Evolutionary conservation across 1,140 invertebrate genomes (phyloP), one percentile per base, ranked within the genome.

Genomic region (Portunus trituberculatus): DNA sequence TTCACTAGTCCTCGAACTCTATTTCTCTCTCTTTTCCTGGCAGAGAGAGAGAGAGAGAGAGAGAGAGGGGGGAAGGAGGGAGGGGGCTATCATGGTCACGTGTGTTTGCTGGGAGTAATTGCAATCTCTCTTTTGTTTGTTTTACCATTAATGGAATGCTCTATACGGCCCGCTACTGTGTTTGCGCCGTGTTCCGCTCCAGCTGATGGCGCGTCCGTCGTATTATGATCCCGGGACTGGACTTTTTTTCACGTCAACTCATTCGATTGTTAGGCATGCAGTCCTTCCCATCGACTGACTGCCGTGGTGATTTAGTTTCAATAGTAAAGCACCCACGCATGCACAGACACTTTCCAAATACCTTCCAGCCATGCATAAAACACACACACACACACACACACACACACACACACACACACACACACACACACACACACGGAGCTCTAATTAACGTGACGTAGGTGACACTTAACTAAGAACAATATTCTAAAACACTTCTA

Each of bases 131-230:
- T 76, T 76, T 76, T 76, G 67, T 76, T 76, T 76, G 67, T 76
- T 76, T 76, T 76, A 76, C 67, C 67, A 76, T 76, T 76, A 76
- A 76, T 76, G 67, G 67, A 76, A 76, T 76, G 67, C 67, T 76
- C 67, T 76, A n/a, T n/a, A n/a, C 67, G 67, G 67, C 67, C 25
- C 67, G 67, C 67, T 76, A n/a, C 67, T 76, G 20, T 76, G 67
- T 76, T 76, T 76, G 67, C 67, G 67, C 67, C 67, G 67, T n/a
- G 67, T n/a, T 76, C 67, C 67, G 67, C 67, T 25, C 67, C 67
- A n/a, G 67, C 25, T 76, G 67, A 76, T 76, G 67, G 20, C 67
- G 67, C 67, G 20, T 25, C 67, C 67, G 25, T 25, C n/a, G 10
- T 20, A 59, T 39, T 39, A 39, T 39, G 39, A 39, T 39, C 39